Evolutionary conservation across 2,888 invertebrate genomes (phyloP), one percentile per base, ranked within the genome.

Genomic region (Sminthurides aquaticus): DNA sequence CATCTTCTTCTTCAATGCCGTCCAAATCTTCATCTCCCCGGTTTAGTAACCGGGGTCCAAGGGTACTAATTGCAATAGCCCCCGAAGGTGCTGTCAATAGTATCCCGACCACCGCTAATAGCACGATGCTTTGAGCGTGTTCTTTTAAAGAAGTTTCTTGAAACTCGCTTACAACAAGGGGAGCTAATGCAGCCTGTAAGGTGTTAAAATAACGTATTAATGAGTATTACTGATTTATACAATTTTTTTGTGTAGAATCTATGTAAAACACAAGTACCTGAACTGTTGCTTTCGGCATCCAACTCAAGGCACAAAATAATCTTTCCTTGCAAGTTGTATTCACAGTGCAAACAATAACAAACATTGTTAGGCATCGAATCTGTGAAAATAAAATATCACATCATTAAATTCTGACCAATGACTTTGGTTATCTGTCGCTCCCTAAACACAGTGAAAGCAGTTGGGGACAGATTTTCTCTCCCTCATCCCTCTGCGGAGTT

Each of bases 231-330:
- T n/a, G n/a, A n/a, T n/a, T n/a, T n/a, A n/a, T n/a, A n/a, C n/a
- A 25, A 56, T 24, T 24, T 56, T 25, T 25, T 25, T 2, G 56
- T 24, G 2, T 56, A 24, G 11, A 24, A 5, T 56, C 18, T 26
- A 18, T 26, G 18, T 56, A 11, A 56, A 20, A 22, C 25, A 2
- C 11, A 24, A 24, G 3, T 56, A 69, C 73, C 56, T 74, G 74
- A 27, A 74, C 74, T 24, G 74, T 74, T 1, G 74, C 74, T 66
- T 74, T 74, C 0, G 74, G 74, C 57, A 72, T 69, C 74, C 74
- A 74, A 15, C 65, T 59, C n/a, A 74, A 22, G 1, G 69, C 64
- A 43, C 69, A 68, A 34, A 72, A 71, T 2, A 74, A 28, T n/a
- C 69, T 58, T 60, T 74, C 74, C 52, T 66, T 71, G 0, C 20